Evolutionary conservation across 2,113 vertebrate genomes (phyloP).

Genomic region (Suricata suricatta): DNA sequence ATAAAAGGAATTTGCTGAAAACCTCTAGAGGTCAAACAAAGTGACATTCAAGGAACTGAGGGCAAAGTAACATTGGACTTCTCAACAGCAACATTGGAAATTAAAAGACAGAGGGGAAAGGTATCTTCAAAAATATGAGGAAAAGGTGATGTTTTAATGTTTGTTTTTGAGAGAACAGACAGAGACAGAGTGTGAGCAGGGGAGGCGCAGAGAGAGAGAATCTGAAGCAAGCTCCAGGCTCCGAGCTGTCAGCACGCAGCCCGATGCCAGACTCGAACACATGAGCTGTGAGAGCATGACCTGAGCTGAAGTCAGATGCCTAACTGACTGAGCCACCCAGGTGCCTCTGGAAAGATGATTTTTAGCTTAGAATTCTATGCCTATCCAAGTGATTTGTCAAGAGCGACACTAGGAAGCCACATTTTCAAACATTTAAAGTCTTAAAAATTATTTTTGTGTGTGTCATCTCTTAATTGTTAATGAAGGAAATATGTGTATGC

Average conservation of each 20-base stretch:
- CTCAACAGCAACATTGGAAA: not conserved
- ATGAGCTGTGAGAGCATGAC: too few species aligned
- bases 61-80: not conserved
- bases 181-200: too few species aligned
- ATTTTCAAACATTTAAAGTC: not conserved
- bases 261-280: too few species aligned
- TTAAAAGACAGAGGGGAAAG: not conserved
- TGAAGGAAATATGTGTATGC: not conserved
- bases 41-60: not conserved
- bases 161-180: too few species aligned
- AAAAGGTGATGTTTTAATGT: not conserved
- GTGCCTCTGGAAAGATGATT: not conserved
- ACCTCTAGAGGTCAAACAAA: not conserved
- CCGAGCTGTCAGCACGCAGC: too few species aligned
- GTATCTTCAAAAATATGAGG: not conserved
- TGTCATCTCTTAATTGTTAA: not conserved
- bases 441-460: not conserved
- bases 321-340: too few species aligned
- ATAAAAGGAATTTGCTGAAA: not conserved
- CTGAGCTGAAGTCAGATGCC: too few species aligned
- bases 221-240: too few species aligned
- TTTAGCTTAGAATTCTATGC: not conserved
- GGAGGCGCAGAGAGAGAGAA: too few species aligned
- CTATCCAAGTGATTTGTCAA: not conserved
- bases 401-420: not conserved